phyloP scores from a whole-genome alignment of 2,888 invertebrate species.

The Microctonus brassicae region DNA sequence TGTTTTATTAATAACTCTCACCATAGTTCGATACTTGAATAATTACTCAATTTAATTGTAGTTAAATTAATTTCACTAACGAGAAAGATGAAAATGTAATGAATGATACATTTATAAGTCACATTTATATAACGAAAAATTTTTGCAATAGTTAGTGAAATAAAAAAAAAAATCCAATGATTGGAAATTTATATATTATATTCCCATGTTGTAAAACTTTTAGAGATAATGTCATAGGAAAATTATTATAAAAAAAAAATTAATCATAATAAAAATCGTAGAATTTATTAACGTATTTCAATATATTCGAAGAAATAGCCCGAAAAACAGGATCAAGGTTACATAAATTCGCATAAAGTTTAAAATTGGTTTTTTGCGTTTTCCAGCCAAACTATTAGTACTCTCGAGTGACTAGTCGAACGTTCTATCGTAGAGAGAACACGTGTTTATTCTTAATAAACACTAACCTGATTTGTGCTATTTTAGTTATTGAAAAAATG shows the following conservation, averaged over 20 bases:
- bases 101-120: not conserved
- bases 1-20: constrained; percentile 3
- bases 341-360: no score
- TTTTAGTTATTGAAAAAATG: no score
- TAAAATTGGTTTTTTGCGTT: no score
- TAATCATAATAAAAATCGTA: no score
- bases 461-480: no score
- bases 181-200: not conserved
- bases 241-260: no score
- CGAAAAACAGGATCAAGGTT: no score
- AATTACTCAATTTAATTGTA: constrained; percentile 11
- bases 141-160: constrained; percentile 7
- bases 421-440: no score
- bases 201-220: not conserved
- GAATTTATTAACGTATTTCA: not conserved
- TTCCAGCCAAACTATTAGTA: no score
- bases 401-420: no score
- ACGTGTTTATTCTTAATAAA: no score
- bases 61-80: not conserved
- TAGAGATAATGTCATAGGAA: not conserved
- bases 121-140: not conserved
- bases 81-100: not conserved
- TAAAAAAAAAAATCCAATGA: not conserved
- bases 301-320: no score
- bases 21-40: constrained; percentile 17